phyloP scores from a whole-genome alignment of 1,140 invertebrate genomes.

The Hylaeus anthracinus region DNA sequence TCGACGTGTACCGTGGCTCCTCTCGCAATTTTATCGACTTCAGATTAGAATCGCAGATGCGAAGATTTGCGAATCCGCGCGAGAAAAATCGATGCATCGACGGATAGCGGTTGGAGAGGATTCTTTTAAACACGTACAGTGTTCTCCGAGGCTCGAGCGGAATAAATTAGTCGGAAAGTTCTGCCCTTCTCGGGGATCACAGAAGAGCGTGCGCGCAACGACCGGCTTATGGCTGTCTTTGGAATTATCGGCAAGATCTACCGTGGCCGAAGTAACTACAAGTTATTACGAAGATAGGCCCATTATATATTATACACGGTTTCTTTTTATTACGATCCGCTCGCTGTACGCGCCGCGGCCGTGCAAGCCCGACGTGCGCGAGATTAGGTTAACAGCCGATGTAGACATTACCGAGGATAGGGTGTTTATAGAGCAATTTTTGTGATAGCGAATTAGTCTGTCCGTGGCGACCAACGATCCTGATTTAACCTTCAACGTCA shows the following conservation, averaged over 20 bases:
- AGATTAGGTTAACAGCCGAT: constrained; percentile 56
- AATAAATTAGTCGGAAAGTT: constrained; percentile 39
- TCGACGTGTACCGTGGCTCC: not conserved
- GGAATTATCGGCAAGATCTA: constrained; percentile 64
- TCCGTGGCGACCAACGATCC: constrained; percentile 3
- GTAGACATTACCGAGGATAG: constrained; percentile 63
- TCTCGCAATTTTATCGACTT: not conserved
- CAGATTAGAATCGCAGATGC: constrained; percentile 11
- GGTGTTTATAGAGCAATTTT: constrained; percentile 66
- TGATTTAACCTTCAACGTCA: not conserved
- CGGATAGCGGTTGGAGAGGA: constrained; percentile 46
- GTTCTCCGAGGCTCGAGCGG: constrained; percentile 3
- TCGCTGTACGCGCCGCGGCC: constrained; percentile 17
- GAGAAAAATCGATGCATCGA: constrained; percentile 14
- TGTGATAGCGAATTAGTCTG: constrained; percentile 31
- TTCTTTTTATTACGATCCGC: constrained; percentile 58
- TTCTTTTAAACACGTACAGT: constrained; percentile 31
- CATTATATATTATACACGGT: constrained; percentile 70
- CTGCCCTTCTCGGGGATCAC: constrained; percentile 20
- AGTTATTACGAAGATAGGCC: constrained; percentile 67
- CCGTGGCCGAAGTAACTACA: constrained; percentile 58
- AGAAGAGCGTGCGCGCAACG: constrained; percentile 17
- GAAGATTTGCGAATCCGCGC: not conserved
- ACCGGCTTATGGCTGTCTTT: constrained; percentile 50
- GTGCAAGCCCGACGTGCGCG: constrained; percentile 17